phyloP scores from a whole-genome alignment of 2,888 invertebrate genomes.

The Amphimallon solstitiale region DNA sequence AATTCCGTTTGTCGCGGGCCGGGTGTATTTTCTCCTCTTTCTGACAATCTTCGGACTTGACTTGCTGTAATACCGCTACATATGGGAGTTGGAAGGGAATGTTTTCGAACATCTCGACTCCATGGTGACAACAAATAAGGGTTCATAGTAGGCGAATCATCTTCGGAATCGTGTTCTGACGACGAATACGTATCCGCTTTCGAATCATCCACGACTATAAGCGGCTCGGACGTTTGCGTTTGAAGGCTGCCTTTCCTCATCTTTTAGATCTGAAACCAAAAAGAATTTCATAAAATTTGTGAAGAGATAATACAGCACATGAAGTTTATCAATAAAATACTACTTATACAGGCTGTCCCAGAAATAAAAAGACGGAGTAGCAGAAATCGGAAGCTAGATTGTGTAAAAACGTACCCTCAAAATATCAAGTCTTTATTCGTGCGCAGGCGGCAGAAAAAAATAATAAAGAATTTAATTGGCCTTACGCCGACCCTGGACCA shows the following conservation, averaged over 20 bases:
- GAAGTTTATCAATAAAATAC: too few relatives aligned
- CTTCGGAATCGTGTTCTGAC: conserved; percentile 74
- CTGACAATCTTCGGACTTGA: conserved; percentile 84
- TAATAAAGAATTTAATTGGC: too few relatives aligned
- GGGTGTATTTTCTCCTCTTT: conserved; percentile 76
- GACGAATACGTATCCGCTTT: conserved; percentile 59
- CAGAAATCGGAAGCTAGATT: too few relatives aligned
- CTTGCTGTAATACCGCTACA: conserved; percentile 89
- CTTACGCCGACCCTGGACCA: too few relatives aligned
- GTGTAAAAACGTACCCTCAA: too few relatives aligned
- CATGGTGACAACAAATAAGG: conserved; percentile 85
- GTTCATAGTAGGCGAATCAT: conserved; percentile 77
- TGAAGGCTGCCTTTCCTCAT: conserved; percentile 67
- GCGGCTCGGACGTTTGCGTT: conserved; percentile 70
- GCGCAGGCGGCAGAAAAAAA: too few relatives aligned
- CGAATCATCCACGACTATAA: conserved; percentile 82
- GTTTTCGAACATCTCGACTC: conserved; percentile 79
- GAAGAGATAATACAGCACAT: too few relatives aligned
- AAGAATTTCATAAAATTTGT: too few relatives aligned
- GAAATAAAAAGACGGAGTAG: too few relatives aligned
- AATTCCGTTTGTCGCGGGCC: conserved; percentile 85
- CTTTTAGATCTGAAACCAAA: conserved; percentile 15
- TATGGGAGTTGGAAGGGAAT: conserved; percentile 85
- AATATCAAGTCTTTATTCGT: too few relatives aligned
- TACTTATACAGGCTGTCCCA: too few relatives aligned